A percentile compares a stretch with the other conserved stretches of the same genome.
Evolutionary conservation across 2,888 invertebrate genomes (phyloP).

Genomic region (Mesopsocus fuscifrons): DNA sequence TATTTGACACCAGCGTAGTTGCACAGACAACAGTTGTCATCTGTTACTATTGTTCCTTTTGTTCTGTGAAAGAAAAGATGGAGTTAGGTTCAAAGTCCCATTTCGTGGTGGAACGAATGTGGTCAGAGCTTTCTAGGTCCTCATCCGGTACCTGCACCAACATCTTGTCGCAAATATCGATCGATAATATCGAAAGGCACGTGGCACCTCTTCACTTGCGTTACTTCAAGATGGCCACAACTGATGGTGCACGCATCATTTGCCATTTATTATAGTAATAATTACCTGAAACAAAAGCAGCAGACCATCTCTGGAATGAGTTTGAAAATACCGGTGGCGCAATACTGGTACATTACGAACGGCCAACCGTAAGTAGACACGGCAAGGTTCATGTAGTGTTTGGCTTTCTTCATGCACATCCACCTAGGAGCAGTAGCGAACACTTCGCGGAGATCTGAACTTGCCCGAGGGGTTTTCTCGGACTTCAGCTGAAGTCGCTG

Average conservation of each 20-base stretch:
- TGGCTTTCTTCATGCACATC: slow-evolving; percentile 61
- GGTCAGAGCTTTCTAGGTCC: no score
- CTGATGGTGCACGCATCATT: no score
- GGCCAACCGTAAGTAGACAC: slow-evolving; percentile 81
- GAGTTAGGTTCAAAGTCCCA: no score
- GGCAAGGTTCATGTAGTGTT: slow-evolving; percentile 60
- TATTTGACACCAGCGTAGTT: slow-evolving; percentile 68
- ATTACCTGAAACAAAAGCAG: slow-evolving; percentile 49
- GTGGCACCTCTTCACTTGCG: no score
- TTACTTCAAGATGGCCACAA: no score
- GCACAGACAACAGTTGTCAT: slow-evolving; percentile 81
- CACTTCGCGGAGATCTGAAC: slow-evolving; percentile 30
- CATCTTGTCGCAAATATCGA: no score
- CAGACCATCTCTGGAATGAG: slow-evolving; percentile 47
- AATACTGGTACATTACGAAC: slow-evolving; percentile 57
- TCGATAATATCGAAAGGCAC: no score
- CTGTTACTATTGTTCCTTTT: slow-evolving; percentile 42
- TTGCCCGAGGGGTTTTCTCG: slow-evolving; percentile 21
- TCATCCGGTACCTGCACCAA: no score
- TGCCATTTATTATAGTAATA: slow-evolving; percentile 2
- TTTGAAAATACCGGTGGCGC: slow-evolving; percentile 54
- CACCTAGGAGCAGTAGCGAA: slow-evolving; percentile 49
- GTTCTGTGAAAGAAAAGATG: slow-evolving; percentile 21
- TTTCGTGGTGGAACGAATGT: no score
- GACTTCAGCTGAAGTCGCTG: slow-evolving; percentile 40